phyloP scores from a whole-genome alignment of 2,113 vertebrate genomes.

The Athene cunicularia region DNA sequence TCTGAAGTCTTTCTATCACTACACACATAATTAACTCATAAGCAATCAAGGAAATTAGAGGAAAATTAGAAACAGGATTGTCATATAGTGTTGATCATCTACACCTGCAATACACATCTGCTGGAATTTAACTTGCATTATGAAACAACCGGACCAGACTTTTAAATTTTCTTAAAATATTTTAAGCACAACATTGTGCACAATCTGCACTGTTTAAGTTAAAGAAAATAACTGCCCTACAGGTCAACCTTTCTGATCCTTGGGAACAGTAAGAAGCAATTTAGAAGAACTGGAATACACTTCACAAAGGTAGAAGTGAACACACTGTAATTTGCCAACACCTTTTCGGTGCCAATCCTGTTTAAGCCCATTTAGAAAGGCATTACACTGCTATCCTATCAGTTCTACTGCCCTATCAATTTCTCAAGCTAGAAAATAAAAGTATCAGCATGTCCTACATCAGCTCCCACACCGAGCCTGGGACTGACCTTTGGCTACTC shows the following conservation, averaged over 20 bases:
- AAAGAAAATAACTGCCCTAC: not conserved
- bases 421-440: not conserved
- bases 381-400: not conserved
- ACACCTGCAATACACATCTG: slow-evolving; percentile 72
- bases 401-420: not conserved
- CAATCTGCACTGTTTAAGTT: not conserved
- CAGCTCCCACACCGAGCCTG: fast-evolving
- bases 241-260: not conserved
- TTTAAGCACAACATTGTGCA: not conserved
- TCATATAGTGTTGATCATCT: slow-evolving; percentile 56
- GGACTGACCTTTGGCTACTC: not conserved
- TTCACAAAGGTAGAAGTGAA: not conserved
- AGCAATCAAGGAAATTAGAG: slow-evolving; percentile 74
- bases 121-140: slow-evolving; percentile 13
- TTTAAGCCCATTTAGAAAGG: not conserved
- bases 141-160: not conserved
- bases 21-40: slow-evolving; percentile 68
- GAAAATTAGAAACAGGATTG: slow-evolving; percentile 70
- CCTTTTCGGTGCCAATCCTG: not conserved
- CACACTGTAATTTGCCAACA: fast-evolving
- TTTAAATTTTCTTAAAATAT: fast-evolving
- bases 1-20: slow-evolving; percentile 63
- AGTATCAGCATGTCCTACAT: not conserved
- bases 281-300: not conserved
- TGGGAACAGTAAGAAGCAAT: not conserved